Base-by-base conservation (phyloP, 1,140 invertebrate species). In the Anoplolepis gracilipes region DNA sequence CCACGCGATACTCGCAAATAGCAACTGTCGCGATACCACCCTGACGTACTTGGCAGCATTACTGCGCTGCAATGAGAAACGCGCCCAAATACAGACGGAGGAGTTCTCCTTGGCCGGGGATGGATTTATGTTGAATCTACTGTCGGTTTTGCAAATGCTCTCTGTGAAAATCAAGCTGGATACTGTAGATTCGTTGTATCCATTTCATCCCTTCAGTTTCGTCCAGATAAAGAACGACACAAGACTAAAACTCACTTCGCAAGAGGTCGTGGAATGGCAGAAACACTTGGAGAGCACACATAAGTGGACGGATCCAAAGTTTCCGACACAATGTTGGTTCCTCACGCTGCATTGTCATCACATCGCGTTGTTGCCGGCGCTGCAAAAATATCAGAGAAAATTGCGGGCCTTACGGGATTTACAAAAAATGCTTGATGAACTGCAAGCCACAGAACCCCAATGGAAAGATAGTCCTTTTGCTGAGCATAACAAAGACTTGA, bases 311-410 rank as follows among this genome's bases (percentile, higher is more conserved):
- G 97, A 98, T 75, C 96, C 97, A 0, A 99, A 99, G 92, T 99
- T 99, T 94, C 97, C 98, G 36, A 99, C 99, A 0, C 98, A 99
- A 88, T 99, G 99, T 93, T 99, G 99, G 98, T 99, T 99, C 94
- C 95, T 99, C 39, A 99, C 99, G 0, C 95, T 99, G 16, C 98
- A 99, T 93, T 98, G 97, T 92, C 98, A 99, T 95, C 98, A 99
- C 93, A 96, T 99, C 57, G 97, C 98, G 33, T 96, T 99, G 36
- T 95, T 99, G 85, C 98, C 99, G 3, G 97, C 98, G 2, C 96
- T 98, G 25, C 97, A 98, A 91, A 98, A 98, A 72, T 98, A 99
- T 93, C 97, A 98, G 91, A 95, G 98, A 82, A 96, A 98, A 85
- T 94, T 97, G 78, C 96, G 98, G 84, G 97, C 97, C 46, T 96